A percentile compares a stretch with the other conserved stretches of the same genome.
phyloP scores from a whole-genome alignment of 64 coral and sea anemone species.

The Pocillopora damicornis region DNA sequence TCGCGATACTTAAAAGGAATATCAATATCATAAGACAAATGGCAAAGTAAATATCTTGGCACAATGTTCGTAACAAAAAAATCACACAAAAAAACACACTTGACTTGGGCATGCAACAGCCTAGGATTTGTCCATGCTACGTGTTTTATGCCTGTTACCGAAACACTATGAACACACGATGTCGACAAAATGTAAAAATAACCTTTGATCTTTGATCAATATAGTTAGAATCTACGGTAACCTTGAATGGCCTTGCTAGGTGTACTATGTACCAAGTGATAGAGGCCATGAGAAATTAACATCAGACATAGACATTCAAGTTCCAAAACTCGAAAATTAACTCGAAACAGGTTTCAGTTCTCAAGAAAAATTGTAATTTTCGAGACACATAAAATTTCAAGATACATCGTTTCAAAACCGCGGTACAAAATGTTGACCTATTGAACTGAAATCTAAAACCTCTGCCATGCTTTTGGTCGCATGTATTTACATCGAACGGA shows the following conservation, averaged over 20 bases:
- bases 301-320: neutral
- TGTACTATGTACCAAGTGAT: neutral
- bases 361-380: neutral
- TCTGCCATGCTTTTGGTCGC: neutral
- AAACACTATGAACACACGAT: neutral
- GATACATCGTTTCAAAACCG: neutral
- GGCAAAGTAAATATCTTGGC: no score
- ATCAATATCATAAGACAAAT: no score
- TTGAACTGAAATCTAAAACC: conserved; percentile 5
- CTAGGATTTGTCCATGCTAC: no score
- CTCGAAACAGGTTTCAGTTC: no score
- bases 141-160: no score
- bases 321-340: no score
- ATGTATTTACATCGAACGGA: neutral
- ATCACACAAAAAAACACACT: no score
- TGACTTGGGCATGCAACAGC: no score
- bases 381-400: neutral
- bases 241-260: neutral
- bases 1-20: no score
- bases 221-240: neutral
- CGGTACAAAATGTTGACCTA: neutral
- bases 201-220: neutral
- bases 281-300: neutral
- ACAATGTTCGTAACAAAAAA: no score
- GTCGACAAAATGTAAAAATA: neutral